Evolutionary conservation across 2,888 invertebrate species (phyloP).

Genomic region (Leptopilina syphax): DNA sequence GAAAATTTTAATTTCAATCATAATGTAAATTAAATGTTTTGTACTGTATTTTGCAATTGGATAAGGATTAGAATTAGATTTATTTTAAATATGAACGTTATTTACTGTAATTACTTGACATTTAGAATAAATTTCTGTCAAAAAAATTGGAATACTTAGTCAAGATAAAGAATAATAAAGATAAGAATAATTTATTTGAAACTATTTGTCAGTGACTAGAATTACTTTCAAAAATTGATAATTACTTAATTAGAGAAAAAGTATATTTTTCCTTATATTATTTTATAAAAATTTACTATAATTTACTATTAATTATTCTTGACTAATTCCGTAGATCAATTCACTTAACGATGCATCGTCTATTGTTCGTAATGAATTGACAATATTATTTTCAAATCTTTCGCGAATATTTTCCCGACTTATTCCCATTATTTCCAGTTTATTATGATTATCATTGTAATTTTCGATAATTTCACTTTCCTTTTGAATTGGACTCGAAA

Average conservation of each 20-base stretch:
- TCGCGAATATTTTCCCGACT: constrained; percentile 52
- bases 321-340: constrained; percentile 74
- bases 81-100: no score
- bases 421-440: constrained; percentile 46
- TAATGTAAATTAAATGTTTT: no score
- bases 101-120: no score
- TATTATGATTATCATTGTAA: constrained; percentile 41
- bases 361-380: constrained; percentile 74
- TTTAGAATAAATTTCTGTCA: no score
- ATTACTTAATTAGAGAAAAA: neutral
- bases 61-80: no score
- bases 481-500: constrained; percentile 75
- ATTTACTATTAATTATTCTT: constrained; percentile 54
- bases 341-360: constrained; percentile 78
- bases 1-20: no score
- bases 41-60: no score
- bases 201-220: neutral
- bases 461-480: constrained; percentile 48
- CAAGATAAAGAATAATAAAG: no score
- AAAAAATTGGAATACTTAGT: no score
- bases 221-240: neutral
- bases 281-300: neutral
- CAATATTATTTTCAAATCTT: constrained; percentile 57
- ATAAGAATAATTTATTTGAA: no score
- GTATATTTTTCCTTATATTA: neutral